A percentile compares a stretch with the other conserved stretches of the same genome.
phyloP scores from a whole-genome alignment of 2,888 invertebrate genomes.

The Agrochola circellaris region DNA sequence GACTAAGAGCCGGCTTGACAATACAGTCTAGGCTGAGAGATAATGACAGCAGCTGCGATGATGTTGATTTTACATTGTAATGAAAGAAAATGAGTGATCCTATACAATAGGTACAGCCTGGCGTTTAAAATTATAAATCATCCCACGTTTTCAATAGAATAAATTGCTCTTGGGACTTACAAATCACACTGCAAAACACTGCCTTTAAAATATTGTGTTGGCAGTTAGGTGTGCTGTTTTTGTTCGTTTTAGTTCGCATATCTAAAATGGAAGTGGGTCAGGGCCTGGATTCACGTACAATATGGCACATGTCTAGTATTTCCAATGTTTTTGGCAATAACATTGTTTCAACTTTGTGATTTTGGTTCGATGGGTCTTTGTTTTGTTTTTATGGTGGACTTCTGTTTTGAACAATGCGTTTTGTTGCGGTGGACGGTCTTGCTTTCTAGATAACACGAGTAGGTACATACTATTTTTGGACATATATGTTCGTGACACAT shows the following conservation, averaged over 20 bases:
- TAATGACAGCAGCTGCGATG: constrained; percentile 9
- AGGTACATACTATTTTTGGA: neutral
- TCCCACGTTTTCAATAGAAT: constrained; percentile 40
- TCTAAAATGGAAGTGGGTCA: constrained; percentile 65
- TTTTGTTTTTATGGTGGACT: constrained; percentile 41
- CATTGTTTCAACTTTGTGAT: constrained; percentile 52
- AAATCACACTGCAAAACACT: constrained; percentile 47
- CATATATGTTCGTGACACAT: neutral
- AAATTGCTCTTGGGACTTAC: constrained; percentile 29
- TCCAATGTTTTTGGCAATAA: constrained; percentile 64
- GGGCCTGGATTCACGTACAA: constrained; percentile 56
- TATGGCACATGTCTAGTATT: constrained; percentile 49
- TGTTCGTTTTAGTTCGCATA: constrained; percentile 55
- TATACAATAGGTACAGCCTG: constrained; percentile 2
- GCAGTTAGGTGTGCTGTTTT: constrained; percentile 64
- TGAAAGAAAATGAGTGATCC: constrained; percentile 2
- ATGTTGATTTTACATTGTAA: constrained; percentile 33
- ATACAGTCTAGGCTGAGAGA: constrained; percentile 17
- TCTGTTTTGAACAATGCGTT: constrained; percentile 11
- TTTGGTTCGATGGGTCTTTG: constrained; percentile 55
- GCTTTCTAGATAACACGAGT: neutral
- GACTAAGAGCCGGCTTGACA: constrained; percentile 21
- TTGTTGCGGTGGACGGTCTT: neutral
- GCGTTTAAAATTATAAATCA: constrained; percentile 18
- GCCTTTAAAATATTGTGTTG: constrained; percentile 61